Evolutionary conservation across 2,888 invertebrate species (phyloP), one percentile per base, ranked within the genome.

Genomic region (Ferdinandea cuprea): DNA sequence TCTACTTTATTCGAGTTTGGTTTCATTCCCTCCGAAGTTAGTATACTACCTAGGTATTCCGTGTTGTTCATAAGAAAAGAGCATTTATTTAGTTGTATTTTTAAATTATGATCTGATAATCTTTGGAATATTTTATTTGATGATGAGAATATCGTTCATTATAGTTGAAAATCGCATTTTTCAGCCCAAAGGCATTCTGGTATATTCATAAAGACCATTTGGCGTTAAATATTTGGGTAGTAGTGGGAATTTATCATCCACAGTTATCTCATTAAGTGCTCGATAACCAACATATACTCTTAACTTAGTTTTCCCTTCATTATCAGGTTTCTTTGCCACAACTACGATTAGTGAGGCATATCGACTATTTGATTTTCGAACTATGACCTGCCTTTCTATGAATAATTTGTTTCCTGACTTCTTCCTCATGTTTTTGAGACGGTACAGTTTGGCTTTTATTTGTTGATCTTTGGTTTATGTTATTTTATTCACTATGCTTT

Each of bases 81-180:
- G n/a, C n/a, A n/a, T n/a, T n/a, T n/a, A n/a, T n/a, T n/a, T n/a
- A n/a, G n/a, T n/a, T n/a, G n/a, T n/a, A n/a, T n/a, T n/a, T n/a
- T n/a, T n/a, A n/a, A n/a, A n/a, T n/a, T n/a, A n/a, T n/a, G n/a
- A n/a, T n/a, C n/a, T n/a, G n/a, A n/a, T n/a, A n/a, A n/a, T n/a
- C n/a, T n/a, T n/a, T n/a, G n/a, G n/a, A n/a, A n/a, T n/a, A n/a
- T n/a, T n/a, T n/a, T n/a, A n/a, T n/a, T n/a, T n/a, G n/a, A n/a
- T n/a, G n/a, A n/a, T 32, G 9, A 32, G 0, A 11, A 11, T 11
- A 11, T 32, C 19, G 15, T 59, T 59, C 58, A 58, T 58, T 3
- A 58, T 2, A 4, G 13, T 13, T 59, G 59, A 30, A 58, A 56
- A 2, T 40, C 28, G 40, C 58, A 40, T n/a, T 42, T 58, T 88